These are phyloP conservation scores for Ceratothoa steindachneri DNA, from an alignment of 2,888 invertebrate species.

Conservation along the genomic window DNA sequence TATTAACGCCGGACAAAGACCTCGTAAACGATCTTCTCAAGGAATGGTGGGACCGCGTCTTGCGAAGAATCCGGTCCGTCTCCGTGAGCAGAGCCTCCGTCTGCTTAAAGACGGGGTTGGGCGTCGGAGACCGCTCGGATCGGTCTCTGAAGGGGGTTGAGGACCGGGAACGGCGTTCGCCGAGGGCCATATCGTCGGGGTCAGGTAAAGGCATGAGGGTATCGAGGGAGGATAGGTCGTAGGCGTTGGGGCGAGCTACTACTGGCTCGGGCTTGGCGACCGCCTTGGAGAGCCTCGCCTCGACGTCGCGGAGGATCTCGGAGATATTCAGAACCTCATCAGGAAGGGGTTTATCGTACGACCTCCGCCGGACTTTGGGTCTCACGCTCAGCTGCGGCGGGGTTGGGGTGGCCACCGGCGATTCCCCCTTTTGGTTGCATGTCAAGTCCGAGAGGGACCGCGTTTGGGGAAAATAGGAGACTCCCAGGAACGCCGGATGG, in stretches of 20 bases:
- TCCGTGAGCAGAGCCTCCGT: conserved; percentile 37
- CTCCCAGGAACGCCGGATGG: too few species aligned
- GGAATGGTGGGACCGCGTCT: conserved; percentile 44
- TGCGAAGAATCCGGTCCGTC: conserved; percentile 37
- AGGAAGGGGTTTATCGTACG: neutral
- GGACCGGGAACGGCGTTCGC: conserved; percentile 17
- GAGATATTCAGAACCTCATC: neutral
- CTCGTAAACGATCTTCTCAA: conserved; percentile 39
- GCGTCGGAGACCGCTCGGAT: conserved; percentile 28
- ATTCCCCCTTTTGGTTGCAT: neutral
- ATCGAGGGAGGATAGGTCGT: conserved; percentile 36
- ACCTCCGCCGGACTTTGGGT: neutral
- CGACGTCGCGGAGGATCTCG: neutral
- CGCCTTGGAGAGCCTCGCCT: neutral
- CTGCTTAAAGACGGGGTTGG: conserved; percentile 28
- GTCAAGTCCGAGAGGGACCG: neutral
- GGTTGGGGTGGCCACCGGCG: neutral
- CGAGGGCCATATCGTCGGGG: neutral
- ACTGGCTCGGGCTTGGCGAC: neutral
- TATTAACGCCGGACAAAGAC: conserved; percentile 33
- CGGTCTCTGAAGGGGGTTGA: conserved; percentile 22
- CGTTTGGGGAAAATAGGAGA: too few species aligned
- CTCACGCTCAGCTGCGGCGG: neutral
- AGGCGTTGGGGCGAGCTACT: conserved; percentile 22
- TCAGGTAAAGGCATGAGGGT: conserved; percentile 41